These are phyloP conservation scores for Parasteatoda lunata DNA, from an alignment of 2,888 invertebrate genomes.

Conservation along the genomic window DNA sequence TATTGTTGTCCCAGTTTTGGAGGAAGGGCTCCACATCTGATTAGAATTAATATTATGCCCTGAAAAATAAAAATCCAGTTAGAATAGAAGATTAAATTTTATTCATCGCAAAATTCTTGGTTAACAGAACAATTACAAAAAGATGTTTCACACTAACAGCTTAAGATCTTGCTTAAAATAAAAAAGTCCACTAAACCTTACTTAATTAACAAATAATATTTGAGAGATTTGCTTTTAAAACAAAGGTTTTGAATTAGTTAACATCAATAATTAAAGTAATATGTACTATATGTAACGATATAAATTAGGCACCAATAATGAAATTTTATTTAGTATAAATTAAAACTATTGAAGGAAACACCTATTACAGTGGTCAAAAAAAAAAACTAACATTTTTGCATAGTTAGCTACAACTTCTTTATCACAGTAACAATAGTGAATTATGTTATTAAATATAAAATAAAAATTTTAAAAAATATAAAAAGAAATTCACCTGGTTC, in stretches of 20 bases:
- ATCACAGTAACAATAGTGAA: too few species aligned
- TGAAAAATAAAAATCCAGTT: not conserved
- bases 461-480: too few species aligned
- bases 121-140: too few species aligned
- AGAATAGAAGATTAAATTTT: not conserved
- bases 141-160: too few species aligned
- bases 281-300: not conserved
- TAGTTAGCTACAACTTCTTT: too few species aligned
- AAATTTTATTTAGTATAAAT: too few species aligned
- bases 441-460: too few species aligned
- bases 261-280: not conserved
- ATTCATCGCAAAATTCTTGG: not conserved
- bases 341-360: too few species aligned
- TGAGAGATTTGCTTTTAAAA: not conserved
- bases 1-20: constrained; percentile 10
- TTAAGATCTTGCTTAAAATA: too few species aligned
- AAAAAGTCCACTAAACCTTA: not conserved
- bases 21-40: constrained; percentile 46
- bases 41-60: constrained; percentile 15
- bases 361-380: too few species aligned
- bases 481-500: constrained; percentile 19
- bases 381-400: too few species aligned
- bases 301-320: too few species aligned
- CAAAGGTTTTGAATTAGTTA: not conserved
- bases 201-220: not conserved